These are phyloP conservation scores for Xiphophorus birchmanni DNA, from an alignment of 2,797 vertebrate species.

Conservation along the genomic window DNA sequence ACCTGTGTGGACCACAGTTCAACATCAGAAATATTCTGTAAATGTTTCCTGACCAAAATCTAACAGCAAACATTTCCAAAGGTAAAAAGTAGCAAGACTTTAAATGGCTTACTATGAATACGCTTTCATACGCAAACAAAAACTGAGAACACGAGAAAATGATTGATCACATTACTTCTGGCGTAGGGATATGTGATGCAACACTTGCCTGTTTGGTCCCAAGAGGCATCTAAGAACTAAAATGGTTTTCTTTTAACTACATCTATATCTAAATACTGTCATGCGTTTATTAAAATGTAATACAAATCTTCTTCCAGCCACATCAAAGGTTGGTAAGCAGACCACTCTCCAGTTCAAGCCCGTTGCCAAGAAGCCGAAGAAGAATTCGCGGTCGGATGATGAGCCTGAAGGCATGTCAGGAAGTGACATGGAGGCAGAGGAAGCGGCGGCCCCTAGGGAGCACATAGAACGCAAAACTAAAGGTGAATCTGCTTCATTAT, in stretches of 20 bases:
- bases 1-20: background rate
- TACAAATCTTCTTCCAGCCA: constrained; percentile 42
- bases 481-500: constrained; percentile 70
- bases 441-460: constrained; percentile 66
- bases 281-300: background rate
- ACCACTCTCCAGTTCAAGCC: constrained; percentile 89
- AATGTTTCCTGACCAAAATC: background rate
- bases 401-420: constrained; percentile 60
- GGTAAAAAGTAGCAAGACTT: background rate
- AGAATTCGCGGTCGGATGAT: constrained; percentile 83
- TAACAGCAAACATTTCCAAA: background rate
- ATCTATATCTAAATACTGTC: background rate
- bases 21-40: background rate
- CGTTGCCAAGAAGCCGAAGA: constrained; percentile 80
- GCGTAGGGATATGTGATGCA: background rate
- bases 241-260: background rate
- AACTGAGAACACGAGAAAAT: background rate
- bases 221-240: background rate
- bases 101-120: background rate
- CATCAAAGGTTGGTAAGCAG: constrained; percentile 83
- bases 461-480: constrained; percentile 74
- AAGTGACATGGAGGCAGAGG: constrained; percentile 52
- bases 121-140: background rate
- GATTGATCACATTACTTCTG: background rate
- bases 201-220: background rate